Evolutionary conservation across 2,797 vertebrate species (phyloP).

Genomic region (Acanthurus leucopareius): DNA sequence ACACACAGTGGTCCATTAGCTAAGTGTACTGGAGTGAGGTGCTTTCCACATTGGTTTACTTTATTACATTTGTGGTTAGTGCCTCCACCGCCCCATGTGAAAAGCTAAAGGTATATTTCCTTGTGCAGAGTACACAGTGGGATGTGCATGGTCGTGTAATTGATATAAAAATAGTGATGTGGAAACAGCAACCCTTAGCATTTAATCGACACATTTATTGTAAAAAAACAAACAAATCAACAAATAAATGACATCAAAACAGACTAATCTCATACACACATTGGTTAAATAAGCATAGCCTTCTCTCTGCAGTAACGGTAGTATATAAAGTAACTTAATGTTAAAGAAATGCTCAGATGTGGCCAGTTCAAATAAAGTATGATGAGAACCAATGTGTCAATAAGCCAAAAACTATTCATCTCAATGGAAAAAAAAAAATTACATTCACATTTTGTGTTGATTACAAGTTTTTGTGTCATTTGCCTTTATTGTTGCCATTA

Average conservation of each 20-base stretch:
- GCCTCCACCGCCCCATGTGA: constrained; percentile 1
- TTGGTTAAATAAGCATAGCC: not conserved
- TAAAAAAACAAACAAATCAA: not conserved
- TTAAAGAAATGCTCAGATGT: too few species aligned
- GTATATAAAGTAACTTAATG: too few species aligned
- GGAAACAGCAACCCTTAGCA: not conserved
- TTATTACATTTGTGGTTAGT: constrained; percentile 63
- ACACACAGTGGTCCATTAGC: constrained; percentile 60
- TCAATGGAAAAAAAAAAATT: not conserved
- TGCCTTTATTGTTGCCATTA: too few species aligned
- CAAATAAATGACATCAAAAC: not conserved
- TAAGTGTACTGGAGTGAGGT: constrained; percentile 57
- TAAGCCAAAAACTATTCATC: not conserved
- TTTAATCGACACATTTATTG: not conserved
- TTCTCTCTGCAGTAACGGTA: too few species aligned
- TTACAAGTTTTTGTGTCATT: too few species aligned
- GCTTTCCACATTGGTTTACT: constrained; percentile 59
- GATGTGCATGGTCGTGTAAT: not conserved
- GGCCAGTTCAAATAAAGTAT: not conserved
- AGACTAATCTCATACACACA: not conserved
- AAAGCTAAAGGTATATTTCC: not conserved
- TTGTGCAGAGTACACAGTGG: too few species aligned
- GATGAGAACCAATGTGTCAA: not conserved
- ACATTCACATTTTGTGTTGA: too few species aligned
- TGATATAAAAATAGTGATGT: not conserved